These are phyloP conservation scores for Belonocnema kinseyi DNA, from an alignment of 1,140 invertebrate genomes.

Conservation along the genomic window DNA sequence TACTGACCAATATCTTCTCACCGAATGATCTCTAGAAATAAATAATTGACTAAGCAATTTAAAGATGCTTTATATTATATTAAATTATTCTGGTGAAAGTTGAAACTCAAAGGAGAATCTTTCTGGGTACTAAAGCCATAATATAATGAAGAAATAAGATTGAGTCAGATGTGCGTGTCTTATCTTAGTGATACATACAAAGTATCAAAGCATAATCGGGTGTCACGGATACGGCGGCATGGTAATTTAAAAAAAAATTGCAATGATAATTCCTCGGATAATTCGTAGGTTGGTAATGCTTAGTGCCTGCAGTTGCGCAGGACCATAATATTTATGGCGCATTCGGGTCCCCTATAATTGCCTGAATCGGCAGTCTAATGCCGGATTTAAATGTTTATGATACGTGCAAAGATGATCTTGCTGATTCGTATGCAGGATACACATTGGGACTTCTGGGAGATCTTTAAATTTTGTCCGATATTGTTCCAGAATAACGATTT, in stretches of 20 bases:
- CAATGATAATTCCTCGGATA: constrained; percentile 16
- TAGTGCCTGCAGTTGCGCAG: constrained; percentile 7
- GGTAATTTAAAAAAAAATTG: not conserved
- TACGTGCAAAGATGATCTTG: constrained; percentile 42
- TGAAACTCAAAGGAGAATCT: too few relatives aligned
- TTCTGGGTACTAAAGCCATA: too few relatives aligned
- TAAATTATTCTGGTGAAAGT: too few relatives aligned
- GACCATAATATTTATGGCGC: constrained; percentile 43
- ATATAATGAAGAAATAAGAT: too few relatives aligned
- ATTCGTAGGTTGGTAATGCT: not conserved
- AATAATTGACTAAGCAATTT: too few relatives aligned
- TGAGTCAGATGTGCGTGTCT: too few relatives aligned
- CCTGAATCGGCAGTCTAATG: constrained; percentile 51
- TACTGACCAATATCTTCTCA: too few relatives aligned
- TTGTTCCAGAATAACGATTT: not conserved
- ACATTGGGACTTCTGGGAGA: constrained; percentile 16
- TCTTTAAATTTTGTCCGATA: constrained; percentile 5
- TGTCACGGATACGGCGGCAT: not conserved
- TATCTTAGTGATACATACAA: not conserved
- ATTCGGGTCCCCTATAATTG: constrained; percentile 44
- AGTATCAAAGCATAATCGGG: not conserved
- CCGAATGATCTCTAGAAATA: too few relatives aligned
- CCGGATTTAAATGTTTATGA: constrained; percentile 58
- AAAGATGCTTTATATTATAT: too few relatives aligned
- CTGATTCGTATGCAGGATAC: constrained; percentile 24